Percentiles rank a stretch among this genome's conserved stretches.
These are phyloP conservation scores for Nothoprocta perdicaria DNA, from an alignment of 2,113 vertebrate genomes.

Conservation along the genomic window DNA sequence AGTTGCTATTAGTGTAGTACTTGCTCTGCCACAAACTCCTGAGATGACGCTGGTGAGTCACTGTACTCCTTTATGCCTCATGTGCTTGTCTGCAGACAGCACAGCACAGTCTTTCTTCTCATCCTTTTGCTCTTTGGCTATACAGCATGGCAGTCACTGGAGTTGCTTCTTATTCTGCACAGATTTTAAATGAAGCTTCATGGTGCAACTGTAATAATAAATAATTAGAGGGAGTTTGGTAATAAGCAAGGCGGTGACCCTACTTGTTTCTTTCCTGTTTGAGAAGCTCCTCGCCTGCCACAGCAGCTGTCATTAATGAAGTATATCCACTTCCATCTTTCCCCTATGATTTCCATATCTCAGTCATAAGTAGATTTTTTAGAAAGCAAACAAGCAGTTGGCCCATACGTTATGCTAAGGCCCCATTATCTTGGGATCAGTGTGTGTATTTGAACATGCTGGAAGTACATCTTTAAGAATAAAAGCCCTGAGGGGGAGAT, in stretches of 20 bases:
- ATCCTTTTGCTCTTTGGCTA: neutral
- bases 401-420: neutral
- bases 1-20: neutral
- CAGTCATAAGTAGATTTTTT: neutral
- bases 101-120: neutral
- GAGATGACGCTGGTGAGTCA: neutral
- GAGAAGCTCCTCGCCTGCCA: neutral
- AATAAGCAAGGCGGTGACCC: neutral
- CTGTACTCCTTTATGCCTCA: neutral
- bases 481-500: neutral
- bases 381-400: neutral
- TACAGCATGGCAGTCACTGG: neutral
- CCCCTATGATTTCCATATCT: neutral
- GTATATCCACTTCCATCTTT: neutral
- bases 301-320: neutral
- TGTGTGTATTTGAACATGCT: neutral
- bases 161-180: neutral
- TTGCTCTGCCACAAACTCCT: neutral
- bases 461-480: neutral
- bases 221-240: neutral
- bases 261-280: neutral
- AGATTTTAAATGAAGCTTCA: constrained; percentile 3
- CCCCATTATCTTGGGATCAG: neutral
- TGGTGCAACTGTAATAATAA: neutral
- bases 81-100: neutral